Percentiles rank a stretch among this genome's conserved stretches.
Evolutionary conservation across 2,113 vertebrate species (phyloP).

Genomic region (Xenopus borealis): DNA sequence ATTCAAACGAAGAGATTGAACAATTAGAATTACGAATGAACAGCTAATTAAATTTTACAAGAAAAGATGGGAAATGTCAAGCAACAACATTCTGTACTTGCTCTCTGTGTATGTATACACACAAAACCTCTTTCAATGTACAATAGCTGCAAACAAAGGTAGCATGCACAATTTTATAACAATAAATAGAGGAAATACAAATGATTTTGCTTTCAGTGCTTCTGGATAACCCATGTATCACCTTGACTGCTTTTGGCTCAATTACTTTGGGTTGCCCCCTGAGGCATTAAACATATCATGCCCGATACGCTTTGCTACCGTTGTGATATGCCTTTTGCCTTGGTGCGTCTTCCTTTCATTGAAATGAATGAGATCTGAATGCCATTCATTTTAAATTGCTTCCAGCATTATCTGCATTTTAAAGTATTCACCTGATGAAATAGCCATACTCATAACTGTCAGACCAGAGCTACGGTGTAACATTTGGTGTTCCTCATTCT

Average conservation of each 20-base stretch:
- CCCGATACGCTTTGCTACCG: constrained; percentile 43
- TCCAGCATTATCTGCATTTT: constrained; percentile 42
- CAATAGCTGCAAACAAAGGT: background rate
- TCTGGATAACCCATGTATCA: constrained; percentile 34
- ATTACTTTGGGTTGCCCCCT: constrained; percentile 43
- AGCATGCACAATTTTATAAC: background rate
- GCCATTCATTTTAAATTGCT: constrained; percentile 47
- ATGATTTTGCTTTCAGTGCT: constrained; percentile 29
- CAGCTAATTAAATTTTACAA: too few species aligned
- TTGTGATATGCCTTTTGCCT: constrained; percentile 45
- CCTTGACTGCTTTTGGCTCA: constrained; percentile 44
- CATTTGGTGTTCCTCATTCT: constrained; percentile 36
- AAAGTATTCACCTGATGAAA: constrained; percentile 45
- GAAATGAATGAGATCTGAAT: constrained; percentile 46
- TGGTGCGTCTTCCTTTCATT: constrained; percentile 43
- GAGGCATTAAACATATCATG: constrained; percentile 46
- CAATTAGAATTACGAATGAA: too few species aligned
- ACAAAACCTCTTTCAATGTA: background rate
- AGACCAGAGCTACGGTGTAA: constrained; percentile 35
- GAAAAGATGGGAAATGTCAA: too few species aligned
- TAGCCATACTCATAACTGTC: constrained; percentile 42
- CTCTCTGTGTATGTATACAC: background rate
- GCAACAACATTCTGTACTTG: too few species aligned
- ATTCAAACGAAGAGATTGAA: too few species aligned
- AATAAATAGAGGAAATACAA: constrained; percentile 9